Base-by-base conservation (phyloP, 1,140 invertebrate species). In the Gryon sp. region DNA sequence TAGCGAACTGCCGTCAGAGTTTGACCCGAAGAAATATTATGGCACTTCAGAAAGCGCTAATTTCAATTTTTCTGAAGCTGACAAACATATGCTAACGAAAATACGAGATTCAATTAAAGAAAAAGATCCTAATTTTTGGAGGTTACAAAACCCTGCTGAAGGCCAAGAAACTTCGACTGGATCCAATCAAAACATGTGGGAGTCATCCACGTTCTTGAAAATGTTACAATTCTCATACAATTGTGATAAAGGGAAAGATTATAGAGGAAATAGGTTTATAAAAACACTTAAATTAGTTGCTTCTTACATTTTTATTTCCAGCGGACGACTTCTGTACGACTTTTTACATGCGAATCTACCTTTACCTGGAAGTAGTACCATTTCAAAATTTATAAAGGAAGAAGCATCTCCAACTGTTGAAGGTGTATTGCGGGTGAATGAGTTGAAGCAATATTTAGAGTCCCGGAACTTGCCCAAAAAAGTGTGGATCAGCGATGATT, bases 401-500 rank as follows among this genome's bases (percentile, higher is more conserved):
- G 48, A 53, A 38, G 19, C 4, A 8, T 15, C 0, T 15, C 48
- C n/a, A 6, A 11, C 38, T 14, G 12, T 11, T 22, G 45, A 48
- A 48, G 45, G 45, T 30, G 14, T 18, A 30, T 19, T 48, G 2
- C 5, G 26, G n/a, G n/a, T n/a, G n/a, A n/a, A n/a, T n/a, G n/a
- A n/a, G n/a, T n/a, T n/a, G n/a, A n/a, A n/a, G n/a, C n/a, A n/a
- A n/a, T n/a, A n/a, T n/a, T n/a, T n/a, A n/a, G n/a, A n/a, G n/a
- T n/a, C n/a, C n/a, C n/a, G n/a, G n/a, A n/a, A n/a, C n/a, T n/a
- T n/a, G n/a, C n/a, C n/a, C n/a, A 19, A 30, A 41, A 11, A 11
- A 5, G 41, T 60, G 6, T 55, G 52, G 20, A 30, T 55, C 12
- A 55, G 52, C 12, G 36, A 55, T 11, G 52, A 55, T 55, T 0